A percentile compares a stretch with the other conserved stretches of the same genome.
Conservation (phyloP, 2,113 vertebrate genomes). For the Marmota flaviventris region DNA sequence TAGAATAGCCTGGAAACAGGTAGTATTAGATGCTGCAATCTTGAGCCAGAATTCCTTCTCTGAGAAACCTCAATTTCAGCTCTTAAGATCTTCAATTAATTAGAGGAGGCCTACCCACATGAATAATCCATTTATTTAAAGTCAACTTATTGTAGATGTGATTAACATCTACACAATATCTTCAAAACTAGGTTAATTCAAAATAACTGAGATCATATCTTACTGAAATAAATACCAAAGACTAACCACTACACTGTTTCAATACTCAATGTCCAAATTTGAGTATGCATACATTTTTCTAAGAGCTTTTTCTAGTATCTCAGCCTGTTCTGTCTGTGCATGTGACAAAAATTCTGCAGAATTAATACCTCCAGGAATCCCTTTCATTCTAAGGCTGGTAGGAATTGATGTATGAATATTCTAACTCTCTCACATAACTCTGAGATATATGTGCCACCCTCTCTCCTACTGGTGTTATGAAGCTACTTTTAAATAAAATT, state of each 20-base stretch:
- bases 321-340: neutral
- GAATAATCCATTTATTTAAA: neutral
- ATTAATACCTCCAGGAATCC: neutral
- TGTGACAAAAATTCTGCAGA: neutral
- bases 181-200: neutral
- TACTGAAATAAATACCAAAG: neutral
- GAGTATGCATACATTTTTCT: neutral
- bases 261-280: neutral
- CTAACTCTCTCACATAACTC: neutral
- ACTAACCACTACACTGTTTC: neutral
- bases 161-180: neutral
- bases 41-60: neutral
- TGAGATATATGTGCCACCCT: neutral
- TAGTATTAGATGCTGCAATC: neutral
- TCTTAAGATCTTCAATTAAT: neutral
- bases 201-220: neutral
- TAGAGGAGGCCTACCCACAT: neutral
- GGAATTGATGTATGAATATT: neutral
- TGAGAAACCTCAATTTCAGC: neutral
- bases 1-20: neutral
- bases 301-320: neutral
- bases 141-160: neutral
- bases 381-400: neutral
- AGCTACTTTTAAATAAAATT: neutral
- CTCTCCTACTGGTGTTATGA: neutral